Base-by-base conservation (phyloP, 2,888 invertebrate species). In the Eurois occulta region DNA sequence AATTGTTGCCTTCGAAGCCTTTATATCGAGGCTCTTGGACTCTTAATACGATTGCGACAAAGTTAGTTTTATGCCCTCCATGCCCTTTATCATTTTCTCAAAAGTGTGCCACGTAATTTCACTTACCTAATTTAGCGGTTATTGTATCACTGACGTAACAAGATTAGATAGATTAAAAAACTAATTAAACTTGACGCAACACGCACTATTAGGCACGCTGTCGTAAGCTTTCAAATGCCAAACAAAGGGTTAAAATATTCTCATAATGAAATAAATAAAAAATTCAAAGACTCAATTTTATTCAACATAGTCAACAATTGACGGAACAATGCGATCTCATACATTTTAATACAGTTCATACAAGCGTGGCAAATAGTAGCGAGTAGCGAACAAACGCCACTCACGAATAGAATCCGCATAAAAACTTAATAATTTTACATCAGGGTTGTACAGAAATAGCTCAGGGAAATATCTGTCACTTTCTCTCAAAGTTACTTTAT, bases 261-360 rank as follows among this genome's bases (percentile, higher is more conserved):
- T 75, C 85, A 83, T 84, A 78, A 72, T 85, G 73, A 66, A 83
- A 58, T 16, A 68, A 79, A 81, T 79, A 78, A 86, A 84, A 84
- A 88, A 84, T 58, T 52, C 10, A 28, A n/a, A n/a, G n/a, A 75
- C 38, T 72, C 75, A 41, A 65, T 86, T 88, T 90, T 91, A 91
- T 91, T 90, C 90, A 90, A 91, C 88, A 81, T 75, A 89, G 72
- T 80, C 78, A 91, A 91, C 91, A 92, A 93, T 92, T 87, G 86
- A 84, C 81, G 80, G 88, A 92, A 94, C 93, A 94, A 94, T 93
- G 91, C 85, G 85, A 88, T 92, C 92, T 92, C 93, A 94, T 94
- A 91, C 92, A 93, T 93, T 92, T 92, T 91, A 93, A 93, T 92
- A 88, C 83, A 86, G 89, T 92, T 92, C 91, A 92, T 93, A 91